A percentile compares a stretch with the other conserved stretches of the same genome.
Conservation (phyloP, 2,888 invertebrate species). For the Campoplex capitator region DNA sequence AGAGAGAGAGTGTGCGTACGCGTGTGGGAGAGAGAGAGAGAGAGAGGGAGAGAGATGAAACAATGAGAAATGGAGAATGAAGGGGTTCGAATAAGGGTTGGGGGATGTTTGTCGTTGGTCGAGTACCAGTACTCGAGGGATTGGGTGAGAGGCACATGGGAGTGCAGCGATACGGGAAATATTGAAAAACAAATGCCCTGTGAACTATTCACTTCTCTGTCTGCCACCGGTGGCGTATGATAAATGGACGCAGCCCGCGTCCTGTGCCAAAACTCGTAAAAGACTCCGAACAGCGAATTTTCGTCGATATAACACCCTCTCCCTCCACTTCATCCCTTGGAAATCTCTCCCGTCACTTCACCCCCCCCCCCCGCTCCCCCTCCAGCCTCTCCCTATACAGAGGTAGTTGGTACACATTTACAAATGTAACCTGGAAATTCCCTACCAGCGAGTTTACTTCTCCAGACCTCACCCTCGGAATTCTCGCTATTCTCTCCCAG, state of each 20-base stretch:
- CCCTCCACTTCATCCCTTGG: neutral
- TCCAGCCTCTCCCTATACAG: neutral
- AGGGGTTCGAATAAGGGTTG: conserved; percentile 4
- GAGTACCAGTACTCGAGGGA: conserved; percentile 33
- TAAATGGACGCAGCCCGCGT: conserved; percentile 60
- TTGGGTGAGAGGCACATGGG: conserved; percentile 33
- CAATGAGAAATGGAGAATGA: conserved; percentile 40
- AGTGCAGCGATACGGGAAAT: conserved; percentile 58
- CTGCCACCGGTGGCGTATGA: conserved; percentile 60
- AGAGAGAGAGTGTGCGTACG: no score
- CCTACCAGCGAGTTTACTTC: neutral
- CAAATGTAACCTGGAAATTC: conserved; percentile 17
- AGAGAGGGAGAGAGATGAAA: conserved; percentile 25
- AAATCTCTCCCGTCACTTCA: conserved; percentile 32
- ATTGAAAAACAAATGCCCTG: conserved; percentile 71
- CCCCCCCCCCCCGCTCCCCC: neutral
- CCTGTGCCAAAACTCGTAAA: conserved; percentile 60
- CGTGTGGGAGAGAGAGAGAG: neutral
- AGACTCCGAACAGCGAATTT: conserved; percentile 57
- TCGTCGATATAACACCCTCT: conserved; percentile 50
- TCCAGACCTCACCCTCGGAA: conserved; percentile 8
- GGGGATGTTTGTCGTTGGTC: conserved; percentile 50
- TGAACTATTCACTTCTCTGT: conserved; percentile 28
- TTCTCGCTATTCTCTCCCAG: neutral
- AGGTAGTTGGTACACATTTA: conserved; percentile 14